These are phyloP conservation scores for Pocota personata DNA, from an alignment of 2,888 invertebrate species.

Conservation along the genomic window DNA sequence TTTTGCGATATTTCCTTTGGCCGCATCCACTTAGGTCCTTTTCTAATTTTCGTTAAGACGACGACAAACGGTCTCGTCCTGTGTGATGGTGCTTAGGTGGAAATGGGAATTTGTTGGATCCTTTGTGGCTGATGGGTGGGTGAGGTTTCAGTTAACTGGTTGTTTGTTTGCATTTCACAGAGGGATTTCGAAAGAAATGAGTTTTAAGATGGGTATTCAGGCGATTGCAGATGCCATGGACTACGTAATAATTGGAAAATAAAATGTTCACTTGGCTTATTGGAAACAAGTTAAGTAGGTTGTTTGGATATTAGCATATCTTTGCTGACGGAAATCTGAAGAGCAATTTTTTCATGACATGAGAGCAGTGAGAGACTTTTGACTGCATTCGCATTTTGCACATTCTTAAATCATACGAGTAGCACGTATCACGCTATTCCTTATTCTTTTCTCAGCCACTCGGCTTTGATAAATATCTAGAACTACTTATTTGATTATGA, in stretches of 20 bases:
- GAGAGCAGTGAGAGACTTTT: too few relatives aligned
- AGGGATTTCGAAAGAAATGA: background rate
- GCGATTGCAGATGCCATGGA: background rate
- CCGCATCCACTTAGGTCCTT: slow-evolving; percentile 57
- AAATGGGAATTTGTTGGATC: slow-evolving; percentile 47
- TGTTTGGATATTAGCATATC: too few relatives aligned
- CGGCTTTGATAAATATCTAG: too few relatives aligned
- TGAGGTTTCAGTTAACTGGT: slow-evolving; percentile 32
- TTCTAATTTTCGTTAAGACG: slow-evolving; percentile 64
- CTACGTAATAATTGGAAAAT: background rate
- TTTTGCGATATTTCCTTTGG: slow-evolving; percentile 18
- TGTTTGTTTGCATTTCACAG: slow-evolving; percentile 36
- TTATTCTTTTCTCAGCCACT: too few relatives aligned
- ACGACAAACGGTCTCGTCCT: slow-evolving; percentile 47
- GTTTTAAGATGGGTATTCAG: background rate
- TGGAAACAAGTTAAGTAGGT: too few relatives aligned
- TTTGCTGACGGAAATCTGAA: too few relatives aligned
- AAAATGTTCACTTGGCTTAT: background rate
- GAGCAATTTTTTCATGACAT: too few relatives aligned
- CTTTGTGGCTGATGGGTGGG: slow-evolving; percentile 23
- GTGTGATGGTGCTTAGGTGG: background rate
- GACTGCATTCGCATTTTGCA: too few relatives aligned
- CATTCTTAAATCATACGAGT: too few relatives aligned
- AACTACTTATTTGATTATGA: too few relatives aligned
- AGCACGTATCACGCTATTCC: too few relatives aligned